Conservation (phyloP, 1,140 invertebrate genomes). For the Solenopsis invicta region DNA sequence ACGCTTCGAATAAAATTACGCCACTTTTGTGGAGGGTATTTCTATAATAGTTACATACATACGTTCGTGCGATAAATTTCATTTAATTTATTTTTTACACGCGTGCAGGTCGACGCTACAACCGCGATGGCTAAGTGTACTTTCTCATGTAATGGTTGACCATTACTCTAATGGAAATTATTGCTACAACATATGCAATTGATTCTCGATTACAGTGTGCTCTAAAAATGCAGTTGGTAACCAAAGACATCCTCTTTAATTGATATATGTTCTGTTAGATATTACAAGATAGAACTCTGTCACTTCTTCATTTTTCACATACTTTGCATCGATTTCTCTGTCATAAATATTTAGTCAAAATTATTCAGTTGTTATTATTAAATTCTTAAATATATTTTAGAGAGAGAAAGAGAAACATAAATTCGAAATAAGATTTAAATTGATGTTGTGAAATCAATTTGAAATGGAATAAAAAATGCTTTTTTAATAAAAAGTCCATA, state of each 20-base stretch:
- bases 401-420: not conserved
- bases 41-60: constrained; percentile 21
- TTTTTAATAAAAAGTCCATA: too few relatives aligned
- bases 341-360: not conserved
- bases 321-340: not conserved
- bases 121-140: not conserved
- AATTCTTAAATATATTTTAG: not conserved
- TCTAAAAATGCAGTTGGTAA: not conserved
- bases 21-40: constrained; percentile 21
- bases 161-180: constrained; percentile 43
- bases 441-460: not conserved
- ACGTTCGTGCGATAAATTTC: constrained; percentile 28
- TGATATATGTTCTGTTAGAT: not conserved
- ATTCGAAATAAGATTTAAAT: not conserved
- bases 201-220: not conserved
- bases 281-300: not conserved
- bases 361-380: constrained; percentile 9
- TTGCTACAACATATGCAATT: constrained; percentile 11
- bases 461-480: not conserved
- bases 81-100: constrained; percentile 41
- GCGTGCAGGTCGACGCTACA: not conserved
- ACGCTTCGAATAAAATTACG: constrained; percentile 19
- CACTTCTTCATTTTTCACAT: not conserved
- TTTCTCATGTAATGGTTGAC: constrained; percentile 31
- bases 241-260: constrained; percentile 2